These are phyloP conservation scores for Diorhabda carinulata DNA, from an alignment of 1,140 invertebrate species.

Conservation along the genomic window DNA sequence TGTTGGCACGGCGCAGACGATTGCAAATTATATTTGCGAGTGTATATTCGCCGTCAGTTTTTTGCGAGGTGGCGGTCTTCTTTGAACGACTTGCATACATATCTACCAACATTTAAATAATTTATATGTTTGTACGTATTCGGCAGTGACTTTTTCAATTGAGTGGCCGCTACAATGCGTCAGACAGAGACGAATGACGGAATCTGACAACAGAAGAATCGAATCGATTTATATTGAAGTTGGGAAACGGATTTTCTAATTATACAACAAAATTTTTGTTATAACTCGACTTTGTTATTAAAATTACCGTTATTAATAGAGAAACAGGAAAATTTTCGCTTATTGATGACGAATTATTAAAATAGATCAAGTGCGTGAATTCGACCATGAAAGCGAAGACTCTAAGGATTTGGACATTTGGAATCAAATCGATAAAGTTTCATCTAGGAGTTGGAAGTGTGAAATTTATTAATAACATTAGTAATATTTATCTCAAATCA, in stretches of 20 bases:
- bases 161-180: conserved; percentile 40
- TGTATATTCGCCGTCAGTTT: conserved; percentile 41
- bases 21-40: conserved; percentile 39
- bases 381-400: no score
- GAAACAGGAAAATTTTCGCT: no score
- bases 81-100: conserved; percentile 47
- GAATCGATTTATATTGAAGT: conserved; percentile 33
- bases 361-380: no score
- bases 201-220: conserved; percentile 35
- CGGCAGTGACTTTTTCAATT: conserved; percentile 44
- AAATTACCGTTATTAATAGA: no score
- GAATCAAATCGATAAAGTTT: no score
- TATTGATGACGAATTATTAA: no score
- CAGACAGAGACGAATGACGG: conserved; percentile 32
- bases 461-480: no score
- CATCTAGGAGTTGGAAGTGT: no score
- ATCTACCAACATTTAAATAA: conserved; percentile 47
- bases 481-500: no score
- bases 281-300: no score
- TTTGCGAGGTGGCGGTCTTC: conserved; percentile 41
- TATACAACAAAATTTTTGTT: no score
- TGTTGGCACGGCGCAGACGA: conserved; percentile 38
- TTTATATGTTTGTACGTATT: conserved; percentile 47
- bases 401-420: no score
- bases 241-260: background rate